Conservation (phyloP, 1,140 invertebrate genomes). For the Mizuhopecten yessoensis region DNA sequence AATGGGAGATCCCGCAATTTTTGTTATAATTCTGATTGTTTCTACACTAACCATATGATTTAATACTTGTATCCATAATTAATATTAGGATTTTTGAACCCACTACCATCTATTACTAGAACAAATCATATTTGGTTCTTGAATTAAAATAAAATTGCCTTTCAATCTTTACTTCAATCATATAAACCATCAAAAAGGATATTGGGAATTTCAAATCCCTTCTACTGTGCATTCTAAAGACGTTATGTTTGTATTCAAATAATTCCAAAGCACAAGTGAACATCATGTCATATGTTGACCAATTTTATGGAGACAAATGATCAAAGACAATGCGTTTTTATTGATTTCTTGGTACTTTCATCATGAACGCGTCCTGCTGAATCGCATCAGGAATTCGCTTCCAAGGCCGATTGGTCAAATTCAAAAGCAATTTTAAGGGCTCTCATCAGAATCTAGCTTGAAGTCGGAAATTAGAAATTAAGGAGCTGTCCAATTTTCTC, state of each 20-base stretch:
- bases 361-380: not conserved
- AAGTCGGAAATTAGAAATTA: constrained; percentile 22
- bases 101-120: not conserved
- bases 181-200: not conserved
- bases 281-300: not conserved
- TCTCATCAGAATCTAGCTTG: not conserved
- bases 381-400: not conserved
- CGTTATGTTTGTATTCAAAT: not conserved
- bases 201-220: not conserved
- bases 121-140: not conserved
- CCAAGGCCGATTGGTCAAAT: constrained; percentile 31
- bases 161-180: not conserved
- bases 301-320: not conserved
- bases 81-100: not conserved
- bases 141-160: not conserved
- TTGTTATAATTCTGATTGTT: not conserved
- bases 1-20: not conserved
- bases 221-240: not conserved
- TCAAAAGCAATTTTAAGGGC: constrained; percentile 39
- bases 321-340: constrained; percentile 26
- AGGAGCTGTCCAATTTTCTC: constrained; percentile 32
- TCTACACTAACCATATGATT: not conserved
- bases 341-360: constrained; percentile 26
- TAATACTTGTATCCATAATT: not conserved
- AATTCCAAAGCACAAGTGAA: not conserved